Base-by-base conservation (phyloP, 2,888 invertebrate genomes). In the Sialis lutaria region DNA sequence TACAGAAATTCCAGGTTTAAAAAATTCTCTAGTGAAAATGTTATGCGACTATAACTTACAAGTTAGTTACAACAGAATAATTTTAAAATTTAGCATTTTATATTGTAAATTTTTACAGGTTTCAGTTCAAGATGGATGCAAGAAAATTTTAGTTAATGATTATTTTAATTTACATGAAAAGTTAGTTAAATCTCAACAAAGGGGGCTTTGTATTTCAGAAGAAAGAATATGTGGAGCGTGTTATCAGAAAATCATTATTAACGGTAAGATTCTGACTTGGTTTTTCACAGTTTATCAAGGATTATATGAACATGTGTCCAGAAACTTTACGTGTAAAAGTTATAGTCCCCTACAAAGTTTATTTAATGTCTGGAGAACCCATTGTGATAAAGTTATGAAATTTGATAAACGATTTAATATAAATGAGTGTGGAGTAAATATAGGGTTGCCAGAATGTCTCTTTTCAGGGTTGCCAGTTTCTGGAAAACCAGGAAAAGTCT, bases 31-130 rank as follows among this genome's bases (percentile, higher is more conserved):
- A 7, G 89, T 90, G 1, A 93, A 92, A 68, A 91, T 97, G 79
- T 75, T 97, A 67, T 84, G 87, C 56, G 97, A 97, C 63, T 96
- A 91, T 64, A 89, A 88, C 59, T 71, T 95, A 49, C 93, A 95
- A 68, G 79, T 80, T 22, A 22, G 60, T 55, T 40, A 35, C 22
- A 6, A 32, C 50, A 22, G 22, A 22, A 22, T 22, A 22, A 22
- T 22, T 22, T 22, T 22, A 22, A 22, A 22, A 22, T 2, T 22
- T 22, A 22, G 22, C 22, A 22, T 22, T 22, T 22, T 22, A 22
- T 22, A 22, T 22, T 22, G 22, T 22, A 22, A 22, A 22, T 22
- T 22, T 54, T 55, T 60, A 33, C 56, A 79, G 76, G 80, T 90
- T 32, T 86, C 90, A 1, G 80, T 92, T 22, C 84, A 91, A 63